Evolutionary conservation across 1,140 invertebrate genomes (phyloP), one percentile per base, ranked within the genome.

Genomic region (Vanessa atalanta): DNA sequence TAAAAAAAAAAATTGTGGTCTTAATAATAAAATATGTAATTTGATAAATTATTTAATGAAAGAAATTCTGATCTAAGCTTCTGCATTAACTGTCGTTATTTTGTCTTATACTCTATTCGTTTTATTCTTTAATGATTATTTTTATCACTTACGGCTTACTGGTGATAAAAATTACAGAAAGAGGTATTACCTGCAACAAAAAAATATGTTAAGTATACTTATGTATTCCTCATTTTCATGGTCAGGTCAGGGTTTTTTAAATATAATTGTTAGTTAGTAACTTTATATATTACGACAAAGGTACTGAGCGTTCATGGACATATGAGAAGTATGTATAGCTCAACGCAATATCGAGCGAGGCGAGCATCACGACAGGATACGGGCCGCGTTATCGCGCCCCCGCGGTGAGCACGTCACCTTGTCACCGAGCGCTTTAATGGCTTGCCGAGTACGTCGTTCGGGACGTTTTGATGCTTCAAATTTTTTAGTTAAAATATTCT

Each of bases 381-480:
- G 85, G 85, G 85, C 83, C 83, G 83, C 84, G 86, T 85, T 84
- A 87, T 85, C 86, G 88, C 88, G 83, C 85, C 83, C 85, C 82
- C 85, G 83, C 87, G 84, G 83, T 79, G 81, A 79, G 81, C 83
- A 82, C 86, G 89, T 90, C 90, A 92, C 88, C 90, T 90, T 88
- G 89, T 91, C 89, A 91, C 88, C 88, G 88, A 89, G 85, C 88
- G 85, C 79, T 89, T 87, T 91, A 91, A 91, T 91, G 88, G 88
- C 86, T 86, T 84, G 87, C 89, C 85, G 86, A 78, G 79, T 87
- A 85, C 84, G 65, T 61, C 74, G 81, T 65, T 65, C 64, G 64
- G 70, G 65, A 23, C 37, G 55, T 79, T 79, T 91, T 88, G 89
- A 86, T 87, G 79, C 85, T 89, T 86, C 75, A 61, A 64, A 65